Conservation (phyloP, 2,888 invertebrate genomes). For the Erynnis tages region DNA sequence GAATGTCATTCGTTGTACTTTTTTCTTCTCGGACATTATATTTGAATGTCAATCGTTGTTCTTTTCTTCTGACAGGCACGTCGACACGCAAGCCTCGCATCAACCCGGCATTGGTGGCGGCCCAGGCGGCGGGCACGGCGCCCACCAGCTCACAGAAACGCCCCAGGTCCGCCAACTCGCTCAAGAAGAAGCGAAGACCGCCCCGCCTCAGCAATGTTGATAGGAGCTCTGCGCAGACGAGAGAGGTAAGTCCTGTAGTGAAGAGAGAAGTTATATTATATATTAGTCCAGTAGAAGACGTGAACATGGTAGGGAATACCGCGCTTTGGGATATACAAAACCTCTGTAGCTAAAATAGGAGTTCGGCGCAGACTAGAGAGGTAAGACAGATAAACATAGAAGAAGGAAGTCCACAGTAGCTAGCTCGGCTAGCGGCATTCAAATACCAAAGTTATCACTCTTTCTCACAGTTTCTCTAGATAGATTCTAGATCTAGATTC, state of each 20-base stretch:
- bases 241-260: slow-evolving; percentile 49
- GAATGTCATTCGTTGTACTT: no score
- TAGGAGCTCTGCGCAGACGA: slow-evolving; percentile 94
- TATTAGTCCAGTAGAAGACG: no score
- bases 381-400: slow-evolving; percentile 84
- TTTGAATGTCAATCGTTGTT: neutral
- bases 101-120: slow-evolving; percentile 97
- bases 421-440: no score
- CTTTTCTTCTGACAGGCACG: slow-evolving; percentile 81
- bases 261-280: no score
- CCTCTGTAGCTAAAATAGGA: neutral
- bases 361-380: slow-evolving; percentile 48
- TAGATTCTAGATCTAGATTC: no score
- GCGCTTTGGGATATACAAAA: no score
- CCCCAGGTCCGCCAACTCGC: slow-evolving; percentile 79
- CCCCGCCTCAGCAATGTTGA: slow-evolving; percentile 96
- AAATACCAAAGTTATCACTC: neutral
- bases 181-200: slow-evolving; percentile 84
- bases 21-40: no score
- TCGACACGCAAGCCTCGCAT: slow-evolving; percentile 96
- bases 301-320: no score
- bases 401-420: slow-evolving; percentile 89
- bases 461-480: neutral
- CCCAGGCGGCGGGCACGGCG: slow-evolving; percentile 89
- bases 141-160: slow-evolving; percentile 73